Conservation (phyloP, 2,888 invertebrate genomes). For the Troides aeacus region DNA sequence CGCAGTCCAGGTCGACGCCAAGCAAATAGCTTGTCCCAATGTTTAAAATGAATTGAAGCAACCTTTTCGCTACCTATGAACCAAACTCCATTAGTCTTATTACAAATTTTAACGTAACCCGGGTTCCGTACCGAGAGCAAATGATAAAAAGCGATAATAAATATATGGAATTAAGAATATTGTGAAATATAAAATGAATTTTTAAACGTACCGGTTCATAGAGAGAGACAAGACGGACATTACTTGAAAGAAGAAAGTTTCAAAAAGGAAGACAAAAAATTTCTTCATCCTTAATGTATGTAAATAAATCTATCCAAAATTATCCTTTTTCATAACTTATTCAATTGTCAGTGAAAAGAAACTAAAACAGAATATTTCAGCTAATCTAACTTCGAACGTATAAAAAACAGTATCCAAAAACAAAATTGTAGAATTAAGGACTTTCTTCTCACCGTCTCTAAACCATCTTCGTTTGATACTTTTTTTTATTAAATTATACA, state of each 20-base stretch:
- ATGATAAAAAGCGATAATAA: not conserved
- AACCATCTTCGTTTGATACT: too few species aligned
- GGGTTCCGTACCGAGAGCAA: not conserved
- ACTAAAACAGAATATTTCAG: too few species aligned
- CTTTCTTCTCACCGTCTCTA: too few species aligned
- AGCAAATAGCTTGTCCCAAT: slow-evolving; percentile 1
- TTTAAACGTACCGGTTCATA: not conserved
- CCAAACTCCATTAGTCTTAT: slow-evolving; percentile 26
- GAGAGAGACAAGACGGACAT: not conserved
- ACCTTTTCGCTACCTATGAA: slow-evolving; percentile 23
- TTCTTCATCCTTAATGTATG: too few species aligned
- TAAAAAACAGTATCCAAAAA: too few species aligned
- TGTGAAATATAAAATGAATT: not conserved
- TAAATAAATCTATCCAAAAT: too few species aligned
- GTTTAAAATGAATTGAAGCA: slow-evolving; percentile 22
- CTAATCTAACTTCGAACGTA: too few species aligned
- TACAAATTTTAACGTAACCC: slow-evolving; percentile 15
- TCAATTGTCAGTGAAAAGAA: too few species aligned
- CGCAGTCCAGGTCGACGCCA: not conserved
- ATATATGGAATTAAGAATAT: not conserved
- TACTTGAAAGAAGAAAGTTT: too few species aligned
- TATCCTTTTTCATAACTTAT: too few species aligned
- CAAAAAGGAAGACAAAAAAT: too few species aligned
- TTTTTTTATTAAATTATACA: not conserved
- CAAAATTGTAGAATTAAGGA: too few species aligned